A percentile compares a stretch with the other conserved stretches of the same genome.
Evolutionary conservation across 2,888 invertebrate species (phyloP).

Genomic region (Cylloceria caligata): DNA sequence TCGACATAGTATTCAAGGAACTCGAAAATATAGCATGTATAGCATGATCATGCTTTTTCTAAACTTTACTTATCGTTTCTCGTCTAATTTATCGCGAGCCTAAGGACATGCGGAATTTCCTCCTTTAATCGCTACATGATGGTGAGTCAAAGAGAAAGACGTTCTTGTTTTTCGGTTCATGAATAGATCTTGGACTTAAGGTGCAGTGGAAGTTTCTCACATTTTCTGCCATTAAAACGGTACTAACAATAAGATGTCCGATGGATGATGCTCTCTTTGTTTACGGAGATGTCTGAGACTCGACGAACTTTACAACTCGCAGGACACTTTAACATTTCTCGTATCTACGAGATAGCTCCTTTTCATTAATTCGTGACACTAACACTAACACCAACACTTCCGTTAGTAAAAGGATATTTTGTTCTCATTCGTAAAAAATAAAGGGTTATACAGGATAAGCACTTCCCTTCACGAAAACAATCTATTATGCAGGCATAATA

Average conservation of each 20-base stretch:
- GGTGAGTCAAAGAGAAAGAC: slow-evolving; percentile 13
- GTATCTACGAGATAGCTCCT: slow-evolving; percentile 15
- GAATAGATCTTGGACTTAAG: neutral
- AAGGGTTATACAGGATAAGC: no score
- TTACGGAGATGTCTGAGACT: slow-evolving; percentile 35
- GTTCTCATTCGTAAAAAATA: neutral
- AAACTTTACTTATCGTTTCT: slow-evolving; percentile 75
- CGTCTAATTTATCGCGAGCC: slow-evolving; percentile 67
- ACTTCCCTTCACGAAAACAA: neutral
- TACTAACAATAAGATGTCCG: slow-evolving; percentile 49
- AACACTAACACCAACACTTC: no score
- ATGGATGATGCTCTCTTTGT: slow-evolving; percentile 34
- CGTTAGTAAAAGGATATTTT: neutral
- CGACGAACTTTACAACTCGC: slow-evolving; percentile 26
- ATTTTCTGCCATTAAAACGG: slow-evolving; percentile 49
- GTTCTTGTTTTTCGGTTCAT: slow-evolving; percentile 27
- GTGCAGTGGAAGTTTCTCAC: slow-evolving; percentile 47
- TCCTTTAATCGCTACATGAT: slow-evolving; percentile 7
- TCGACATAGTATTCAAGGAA: no score
- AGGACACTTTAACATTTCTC: slow-evolving; percentile 27
- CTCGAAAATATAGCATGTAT: slow-evolving; percentile 34
- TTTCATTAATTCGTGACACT: no score
- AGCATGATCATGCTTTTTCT: slow-evolving; percentile 61
- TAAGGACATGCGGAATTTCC: slow-evolving; percentile 30
- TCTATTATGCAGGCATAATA: neutral